phyloP scores from a whole-genome alignment of 1,140 invertebrate species.

The Drosophila pandora region DNA sequence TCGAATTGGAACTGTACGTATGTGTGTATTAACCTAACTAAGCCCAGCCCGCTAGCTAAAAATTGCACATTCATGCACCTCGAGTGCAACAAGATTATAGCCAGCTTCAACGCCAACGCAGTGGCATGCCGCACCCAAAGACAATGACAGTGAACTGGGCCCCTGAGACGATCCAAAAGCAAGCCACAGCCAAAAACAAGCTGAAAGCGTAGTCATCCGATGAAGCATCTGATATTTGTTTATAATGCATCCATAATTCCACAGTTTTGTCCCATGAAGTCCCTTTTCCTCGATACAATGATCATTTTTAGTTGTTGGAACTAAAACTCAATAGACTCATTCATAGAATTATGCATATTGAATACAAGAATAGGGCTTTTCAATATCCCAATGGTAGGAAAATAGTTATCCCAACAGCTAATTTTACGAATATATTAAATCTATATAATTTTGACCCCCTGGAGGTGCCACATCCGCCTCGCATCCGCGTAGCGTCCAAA shows the following conservation, averaged over 20 bases:
- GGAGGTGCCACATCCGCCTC: conserved; percentile 38
- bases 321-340: too few species aligned
- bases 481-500: conserved; percentile 2
- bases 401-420: too few species aligned
- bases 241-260: too few species aligned
- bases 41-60: conserved; percentile 31
- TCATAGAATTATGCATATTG: too few species aligned
- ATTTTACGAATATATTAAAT: neutral
- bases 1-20: neutral
- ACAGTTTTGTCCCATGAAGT: too few species aligned
- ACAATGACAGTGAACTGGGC: conserved; percentile 59
- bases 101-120: conserved; percentile 36
- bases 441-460: conserved; percentile 9
- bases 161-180: conserved; percentile 9
- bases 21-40: too few species aligned
- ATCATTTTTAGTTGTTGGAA: too few species aligned
- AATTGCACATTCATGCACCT: conserved; percentile 38
- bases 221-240: too few species aligned
- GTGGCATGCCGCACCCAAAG: conserved; percentile 23
- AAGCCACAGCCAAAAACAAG: neutral
- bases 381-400: too few species aligned
- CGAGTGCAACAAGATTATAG: conserved; percentile 12
- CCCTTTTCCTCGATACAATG: too few species aligned
- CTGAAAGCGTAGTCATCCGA: conserved; percentile 1
- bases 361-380: too few species aligned